Percentiles rank a stretch among this genome's conserved stretches.
Conservation (phyloP, 2,797 vertebrate genomes). For the Spinus olivaceus region DNA sequence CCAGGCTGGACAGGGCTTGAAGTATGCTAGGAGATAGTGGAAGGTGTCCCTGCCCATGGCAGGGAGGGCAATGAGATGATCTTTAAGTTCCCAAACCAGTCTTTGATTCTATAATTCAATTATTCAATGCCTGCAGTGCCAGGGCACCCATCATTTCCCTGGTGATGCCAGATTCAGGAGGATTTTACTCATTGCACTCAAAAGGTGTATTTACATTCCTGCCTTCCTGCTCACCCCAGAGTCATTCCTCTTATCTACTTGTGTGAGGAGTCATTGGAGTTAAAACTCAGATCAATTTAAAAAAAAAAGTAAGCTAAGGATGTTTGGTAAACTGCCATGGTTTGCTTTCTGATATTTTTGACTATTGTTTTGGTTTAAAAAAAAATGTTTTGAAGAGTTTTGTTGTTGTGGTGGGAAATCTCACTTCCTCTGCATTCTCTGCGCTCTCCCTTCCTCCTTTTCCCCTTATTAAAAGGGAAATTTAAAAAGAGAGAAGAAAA, state of each 20-base stretch:
- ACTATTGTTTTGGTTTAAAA: background rate
- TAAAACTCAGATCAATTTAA: background rate
- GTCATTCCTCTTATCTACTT: background rate
- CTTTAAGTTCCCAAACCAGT: background rate
- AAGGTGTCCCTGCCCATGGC: background rate
- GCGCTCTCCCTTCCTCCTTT: background rate
- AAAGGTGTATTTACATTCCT: background rate
- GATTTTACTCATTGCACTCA: background rate
- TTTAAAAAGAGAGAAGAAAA: background rate
- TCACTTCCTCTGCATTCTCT: background rate
- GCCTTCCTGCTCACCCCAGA: background rate
- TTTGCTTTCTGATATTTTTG: background rate
- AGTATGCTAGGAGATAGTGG: accelerated
- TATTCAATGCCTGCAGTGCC: background rate
- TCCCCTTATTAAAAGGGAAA: background rate
- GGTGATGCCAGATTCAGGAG: background rate
- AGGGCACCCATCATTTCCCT: accelerated
- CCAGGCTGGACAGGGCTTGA: background rate
- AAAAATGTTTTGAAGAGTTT: background rate
- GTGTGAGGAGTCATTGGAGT: background rate
- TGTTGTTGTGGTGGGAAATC: background rate
- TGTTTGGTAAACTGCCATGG: background rate
- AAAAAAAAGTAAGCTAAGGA: background rate
- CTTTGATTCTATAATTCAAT: background rate
- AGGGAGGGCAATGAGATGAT: background rate